A percentile compares a stretch with the other conserved stretches of the same genome.
phyloP scores from a whole-genome alignment of 92 coral and sea anemone species.

The Heteractis magnifica region DNA sequence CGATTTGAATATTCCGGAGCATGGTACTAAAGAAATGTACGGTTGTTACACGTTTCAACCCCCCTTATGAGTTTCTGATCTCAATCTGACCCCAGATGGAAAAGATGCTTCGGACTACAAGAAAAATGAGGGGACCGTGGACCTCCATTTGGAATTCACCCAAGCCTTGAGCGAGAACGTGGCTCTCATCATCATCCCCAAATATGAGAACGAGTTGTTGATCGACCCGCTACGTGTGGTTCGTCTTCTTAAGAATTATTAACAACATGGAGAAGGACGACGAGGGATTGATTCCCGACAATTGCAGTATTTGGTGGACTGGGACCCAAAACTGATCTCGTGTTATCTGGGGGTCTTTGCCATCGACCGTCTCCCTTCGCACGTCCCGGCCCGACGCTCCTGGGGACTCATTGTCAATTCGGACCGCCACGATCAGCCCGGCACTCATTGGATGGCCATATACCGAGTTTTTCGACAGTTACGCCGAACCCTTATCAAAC shows the following conservation, averaged over 20 bases:
- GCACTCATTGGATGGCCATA: not conserved
- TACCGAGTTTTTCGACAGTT: not conserved
- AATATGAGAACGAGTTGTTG: conserved; percentile 29
- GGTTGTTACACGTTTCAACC: no score
- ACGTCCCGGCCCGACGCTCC: no score
- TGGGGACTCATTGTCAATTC: conserved; percentile 29
- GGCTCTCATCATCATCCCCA: conserved; percentile 23
- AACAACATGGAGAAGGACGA: not conserved
- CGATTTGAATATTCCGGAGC: no score
- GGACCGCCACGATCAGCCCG: no score
- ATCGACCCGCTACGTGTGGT: conserved; percentile 20
- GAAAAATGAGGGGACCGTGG: conserved; percentile 28
- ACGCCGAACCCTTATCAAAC: not conserved
- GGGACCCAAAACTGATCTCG: no score
- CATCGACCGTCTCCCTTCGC: no score
- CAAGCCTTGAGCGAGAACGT: not conserved
- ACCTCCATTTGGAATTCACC: not conserved
- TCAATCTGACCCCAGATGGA: conserved; percentile 34
- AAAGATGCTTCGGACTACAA: conserved; percentile 21
- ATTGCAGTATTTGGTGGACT: not conserved
- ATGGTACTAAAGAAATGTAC: no score
- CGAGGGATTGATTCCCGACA: not conserved
- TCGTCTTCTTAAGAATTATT: not conserved
- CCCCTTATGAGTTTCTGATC: no score
- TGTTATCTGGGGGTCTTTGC: no score